Conservation (phyloP, 1,140 invertebrate genomes). For the Uloborus diversus region DNA sequence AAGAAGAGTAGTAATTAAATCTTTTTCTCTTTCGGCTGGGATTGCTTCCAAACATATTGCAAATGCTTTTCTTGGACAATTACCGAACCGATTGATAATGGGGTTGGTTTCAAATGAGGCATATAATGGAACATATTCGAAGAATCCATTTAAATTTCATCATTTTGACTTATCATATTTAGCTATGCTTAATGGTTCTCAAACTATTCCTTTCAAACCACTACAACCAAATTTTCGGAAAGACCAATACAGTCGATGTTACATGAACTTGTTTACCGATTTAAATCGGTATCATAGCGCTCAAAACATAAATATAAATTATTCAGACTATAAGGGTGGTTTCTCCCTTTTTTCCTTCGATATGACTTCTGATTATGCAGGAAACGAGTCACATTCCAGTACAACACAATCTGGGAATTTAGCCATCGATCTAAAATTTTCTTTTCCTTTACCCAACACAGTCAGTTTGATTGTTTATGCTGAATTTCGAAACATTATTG, state of each 20-base stretch:
- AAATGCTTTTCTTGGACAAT: constrained; percentile 31
- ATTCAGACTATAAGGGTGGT: constrained; percentile 7
- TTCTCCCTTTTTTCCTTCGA: constrained; percentile 2
- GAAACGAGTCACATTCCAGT: not conserved
- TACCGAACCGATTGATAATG: constrained; percentile 5
- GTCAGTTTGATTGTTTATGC: constrained; percentile 3
- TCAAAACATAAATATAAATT: constrained; percentile 18
- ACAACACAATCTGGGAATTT: not conserved
- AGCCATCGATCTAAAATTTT: constrained; percentile 12
- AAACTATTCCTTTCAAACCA: constrained; percentile 17
- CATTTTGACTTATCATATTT: constrained; percentile 27
- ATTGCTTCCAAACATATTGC: not conserved
- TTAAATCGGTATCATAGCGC: constrained; percentile 5
- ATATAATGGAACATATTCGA: constrained; percentile 1
- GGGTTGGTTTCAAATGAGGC: constrained; percentile 16
- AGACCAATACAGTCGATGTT: not conserved
- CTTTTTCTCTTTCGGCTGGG: constrained; percentile 1
- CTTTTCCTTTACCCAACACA: not conserved
- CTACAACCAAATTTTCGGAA: constrained; percentile 3
- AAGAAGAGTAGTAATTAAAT: not conserved
- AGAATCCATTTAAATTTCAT: constrained; percentile 37
- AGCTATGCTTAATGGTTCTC: not conserved
- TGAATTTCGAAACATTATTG: constrained; percentile 2
- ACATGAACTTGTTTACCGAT: constrained; percentile 18
- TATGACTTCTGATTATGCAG: not conserved